A percentile compares a stretch with the other conserved stretches of the same genome.
Evolutionary conservation across 2,797 vertebrate species (phyloP).

Genomic region (Protosalanx chinensis): DNA sequence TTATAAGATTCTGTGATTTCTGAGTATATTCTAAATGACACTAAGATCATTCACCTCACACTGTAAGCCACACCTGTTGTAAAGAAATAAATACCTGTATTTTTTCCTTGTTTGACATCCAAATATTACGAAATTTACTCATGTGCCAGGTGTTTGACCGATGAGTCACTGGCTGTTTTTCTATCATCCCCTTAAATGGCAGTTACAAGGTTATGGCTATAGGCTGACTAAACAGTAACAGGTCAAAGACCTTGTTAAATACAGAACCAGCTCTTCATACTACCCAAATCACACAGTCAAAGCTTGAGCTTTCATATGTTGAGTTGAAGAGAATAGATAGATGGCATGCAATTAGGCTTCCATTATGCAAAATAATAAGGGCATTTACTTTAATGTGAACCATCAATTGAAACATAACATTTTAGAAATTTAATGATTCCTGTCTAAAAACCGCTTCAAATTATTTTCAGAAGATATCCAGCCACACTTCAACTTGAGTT

Average conservation of each 20-base stretch:
- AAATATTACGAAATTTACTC: slow-evolving; percentile 21
- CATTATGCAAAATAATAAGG: background rate
- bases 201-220: slow-evolving; percentile 34
- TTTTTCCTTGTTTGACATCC: slow-evolving; percentile 4
- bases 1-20: background rate
- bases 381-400: background rate
- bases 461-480: background rate
- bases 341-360: background rate
- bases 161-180: slow-evolving; percentile 44
- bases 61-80: slow-evolving; percentile 9
- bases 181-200: slow-evolving; percentile 28
- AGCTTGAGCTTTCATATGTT: background rate
- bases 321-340: background rate
- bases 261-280: slow-evolving; percentile 10
- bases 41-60: slow-evolving; percentile 33
- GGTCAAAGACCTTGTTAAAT: slow-evolving; percentile 70
- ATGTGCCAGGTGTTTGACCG: slow-evolving; percentile 51
- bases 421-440: background rate
- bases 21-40: slow-evolving; percentile 17
- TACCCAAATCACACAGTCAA: background rate
- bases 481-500: background rate
- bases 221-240: slow-evolving; percentile 71
- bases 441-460: background rate
- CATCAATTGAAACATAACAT: background rate
- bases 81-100: slow-evolving; percentile 28